Evolutionary conservation across 2,888 invertebrate species (phyloP).

Genomic region (Odontomyia ornata): DNA sequence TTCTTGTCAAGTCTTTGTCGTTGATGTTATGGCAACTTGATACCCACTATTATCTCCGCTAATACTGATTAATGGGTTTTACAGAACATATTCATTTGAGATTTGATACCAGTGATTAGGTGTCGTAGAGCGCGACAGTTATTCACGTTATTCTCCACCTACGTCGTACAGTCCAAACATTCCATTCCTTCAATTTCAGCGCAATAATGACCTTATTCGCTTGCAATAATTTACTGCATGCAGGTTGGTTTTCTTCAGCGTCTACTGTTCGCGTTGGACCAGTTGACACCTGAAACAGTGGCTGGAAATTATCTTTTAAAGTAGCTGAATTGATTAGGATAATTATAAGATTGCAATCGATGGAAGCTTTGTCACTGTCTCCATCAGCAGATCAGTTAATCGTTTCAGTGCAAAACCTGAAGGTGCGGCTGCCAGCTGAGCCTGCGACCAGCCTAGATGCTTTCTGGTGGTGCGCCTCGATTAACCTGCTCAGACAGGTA

Average conservation of each 20-base stretch:
- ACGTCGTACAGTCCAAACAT: neutral
- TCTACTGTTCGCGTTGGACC: neutral
- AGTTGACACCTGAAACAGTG: slow-evolving; percentile 42
- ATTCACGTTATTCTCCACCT: neutral
- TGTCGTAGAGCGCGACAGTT: neutral
- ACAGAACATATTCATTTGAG: neutral
- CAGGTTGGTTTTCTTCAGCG: neutral
- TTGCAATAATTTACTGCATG: neutral
- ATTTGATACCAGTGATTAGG: neutral
- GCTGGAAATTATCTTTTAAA: slow-evolving; percentile 11
- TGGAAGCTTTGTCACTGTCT: slow-evolving; percentile 39
- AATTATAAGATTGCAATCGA: slow-evolving; percentile 37
- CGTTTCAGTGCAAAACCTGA: neutral
- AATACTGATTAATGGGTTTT: neutral
- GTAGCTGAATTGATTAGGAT: slow-evolving; percentile 30
- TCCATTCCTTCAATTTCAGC: neutral
- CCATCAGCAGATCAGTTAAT: slow-evolving; percentile 2
- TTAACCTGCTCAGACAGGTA: slow-evolving; percentile 21
- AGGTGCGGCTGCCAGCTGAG: neutral
- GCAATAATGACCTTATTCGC: neutral
- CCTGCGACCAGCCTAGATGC: neutral
- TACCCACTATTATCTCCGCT: neutral
- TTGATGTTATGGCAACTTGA: neutral
- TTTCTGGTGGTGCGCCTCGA: neutral
- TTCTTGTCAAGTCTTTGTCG: neutral